Evolutionary conservation across 64 coral and sea anemone species (phyloP).

Genomic region (Orbicella faveolata): DNA sequence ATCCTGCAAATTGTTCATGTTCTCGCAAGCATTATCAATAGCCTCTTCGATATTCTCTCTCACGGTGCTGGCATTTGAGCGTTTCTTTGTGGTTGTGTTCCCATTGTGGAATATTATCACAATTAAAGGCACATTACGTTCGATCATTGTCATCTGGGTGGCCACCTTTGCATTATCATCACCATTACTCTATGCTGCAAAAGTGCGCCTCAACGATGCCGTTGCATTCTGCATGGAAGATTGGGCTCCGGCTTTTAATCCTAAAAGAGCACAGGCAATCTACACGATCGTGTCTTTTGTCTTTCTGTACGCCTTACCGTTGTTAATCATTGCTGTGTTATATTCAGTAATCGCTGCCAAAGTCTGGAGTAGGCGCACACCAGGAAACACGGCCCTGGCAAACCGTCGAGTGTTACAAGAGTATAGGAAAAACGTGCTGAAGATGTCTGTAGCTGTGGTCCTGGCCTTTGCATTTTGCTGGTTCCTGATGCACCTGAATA

Average conservation of each 20-base stretch:
- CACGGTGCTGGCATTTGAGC: constrained; percentile 40
- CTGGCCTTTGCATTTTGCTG: constrained; percentile 54
- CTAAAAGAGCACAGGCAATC: constrained; percentile 8
- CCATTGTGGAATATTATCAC: constrained; percentile 17
- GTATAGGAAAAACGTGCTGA: constrained; percentile 51
- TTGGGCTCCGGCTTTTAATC: constrained; percentile 40
- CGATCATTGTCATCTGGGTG: constrained; percentile 2
- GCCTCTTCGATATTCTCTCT: constrained; percentile 56
- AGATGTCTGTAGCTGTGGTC: constrained; percentile 52
- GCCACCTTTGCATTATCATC: not conserved
- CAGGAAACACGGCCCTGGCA: constrained; percentile 35
- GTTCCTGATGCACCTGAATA: constrained; percentile 29
- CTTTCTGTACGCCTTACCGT: constrained; percentile 35
- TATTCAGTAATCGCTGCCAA: constrained; percentile 49
- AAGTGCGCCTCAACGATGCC: not conserved
- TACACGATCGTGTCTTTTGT: constrained; percentile 59
- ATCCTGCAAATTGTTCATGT: constrained; percentile 29
- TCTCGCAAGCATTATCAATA: constrained; percentile 36
- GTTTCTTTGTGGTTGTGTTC: constrained; percentile 49
- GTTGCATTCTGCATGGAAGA: constrained; percentile 35
- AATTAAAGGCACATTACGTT: not conserved
- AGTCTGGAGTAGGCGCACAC: constrained; percentile 42
- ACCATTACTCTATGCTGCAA: constrained; percentile 27
- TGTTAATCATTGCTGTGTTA: constrained; percentile 31
- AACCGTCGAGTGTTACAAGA: not conserved